These are phyloP conservation scores for Apamea sordens DNA, from an alignment of 2,888 invertebrate species.

Conservation along the genomic window DNA sequence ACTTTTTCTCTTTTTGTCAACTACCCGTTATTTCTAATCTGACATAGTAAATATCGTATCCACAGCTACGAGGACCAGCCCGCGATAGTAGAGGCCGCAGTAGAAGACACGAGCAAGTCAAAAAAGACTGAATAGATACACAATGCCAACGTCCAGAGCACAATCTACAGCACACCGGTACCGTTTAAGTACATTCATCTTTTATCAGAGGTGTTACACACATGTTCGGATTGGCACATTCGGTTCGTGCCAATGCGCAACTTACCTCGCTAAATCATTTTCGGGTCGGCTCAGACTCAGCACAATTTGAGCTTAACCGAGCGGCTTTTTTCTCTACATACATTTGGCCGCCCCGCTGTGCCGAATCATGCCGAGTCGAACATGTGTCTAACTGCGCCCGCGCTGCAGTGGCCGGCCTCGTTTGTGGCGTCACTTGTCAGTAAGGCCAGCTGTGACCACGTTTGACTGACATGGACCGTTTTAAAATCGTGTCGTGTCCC, in stretches of 20 bases:
- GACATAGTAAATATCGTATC: constrained; percentile 24
- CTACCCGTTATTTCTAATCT: neutral
- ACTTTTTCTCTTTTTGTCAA: neutral
- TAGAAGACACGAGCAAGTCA: constrained; percentile 72
- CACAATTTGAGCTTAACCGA: neutral
- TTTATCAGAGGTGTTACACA: constrained; percentile 8
- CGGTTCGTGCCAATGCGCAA: neutral
- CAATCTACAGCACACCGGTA: constrained; percentile 62
- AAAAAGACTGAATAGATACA: constrained; percentile 83
- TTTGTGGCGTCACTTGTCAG: constrained; percentile 39
- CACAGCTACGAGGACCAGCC: constrained; percentile 87
- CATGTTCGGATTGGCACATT: neutral
- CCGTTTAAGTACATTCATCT: constrained; percentile 62
- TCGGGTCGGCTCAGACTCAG: neutral
- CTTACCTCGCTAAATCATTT: too few species aligned
- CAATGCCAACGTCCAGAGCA: constrained; percentile 56
- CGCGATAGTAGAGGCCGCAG: constrained; percentile 71
- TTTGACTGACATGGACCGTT: constrained; percentile 33
- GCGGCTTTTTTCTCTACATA: neutral
- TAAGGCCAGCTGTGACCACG: constrained; percentile 37
- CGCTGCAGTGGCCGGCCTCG: constrained; percentile 43
- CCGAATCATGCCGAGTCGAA: neutral
- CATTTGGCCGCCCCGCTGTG: neutral
- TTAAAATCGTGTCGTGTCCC: constrained; percentile 22
- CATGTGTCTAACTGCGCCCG: neutral